Evolutionary conservation across 2,888 invertebrate species (phyloP).

Genomic region (Enchytraeus crypticus): DNA sequence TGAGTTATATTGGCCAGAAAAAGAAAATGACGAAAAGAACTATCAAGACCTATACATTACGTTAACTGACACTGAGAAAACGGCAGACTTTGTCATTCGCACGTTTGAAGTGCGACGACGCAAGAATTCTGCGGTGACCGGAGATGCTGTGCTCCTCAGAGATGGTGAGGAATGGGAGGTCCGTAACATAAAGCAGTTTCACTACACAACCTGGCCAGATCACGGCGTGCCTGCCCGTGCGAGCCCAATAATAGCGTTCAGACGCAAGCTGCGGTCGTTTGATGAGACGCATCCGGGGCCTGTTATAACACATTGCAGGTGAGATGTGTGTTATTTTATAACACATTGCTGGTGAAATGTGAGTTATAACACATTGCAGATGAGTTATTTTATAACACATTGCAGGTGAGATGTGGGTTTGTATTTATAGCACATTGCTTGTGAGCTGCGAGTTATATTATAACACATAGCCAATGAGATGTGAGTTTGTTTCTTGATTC

Average conservation of each 20-base stretch:
- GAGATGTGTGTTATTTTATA: constrained; percentile 19
- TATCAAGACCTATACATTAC: constrained; percentile 79
- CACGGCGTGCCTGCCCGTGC: constrained; percentile 28
- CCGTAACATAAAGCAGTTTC: constrained; percentile 27
- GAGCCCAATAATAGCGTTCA: constrained; percentile 39
- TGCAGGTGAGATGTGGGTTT: constrained; percentile 28
- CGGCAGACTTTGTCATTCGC: constrained; percentile 79
- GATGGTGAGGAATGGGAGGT: constrained; percentile 6
- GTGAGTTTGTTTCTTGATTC: neutral
- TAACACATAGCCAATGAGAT: no score
- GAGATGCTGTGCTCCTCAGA: no score
- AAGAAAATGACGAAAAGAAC: constrained; percentile 65
- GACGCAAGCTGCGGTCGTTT: constrained; percentile 43
- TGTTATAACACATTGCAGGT: constrained; percentile 29
- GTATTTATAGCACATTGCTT: no score
- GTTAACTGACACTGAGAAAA: constrained; percentile 78
- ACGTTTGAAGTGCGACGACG: constrained; percentile 69
- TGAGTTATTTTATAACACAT: constrained; percentile 27
- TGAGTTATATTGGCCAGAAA: constrained; percentile 73
- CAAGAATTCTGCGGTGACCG: no score
- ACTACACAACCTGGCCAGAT: constrained; percentile 30
- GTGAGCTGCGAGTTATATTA: no score
- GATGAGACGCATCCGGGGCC: constrained; percentile 29
- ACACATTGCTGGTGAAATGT: constrained; percentile 31
- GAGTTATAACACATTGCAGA: constrained; percentile 24